Base-by-base conservation (phyloP, 2,113 vertebrate genomes). In the Manacus vitellinus region DNA sequence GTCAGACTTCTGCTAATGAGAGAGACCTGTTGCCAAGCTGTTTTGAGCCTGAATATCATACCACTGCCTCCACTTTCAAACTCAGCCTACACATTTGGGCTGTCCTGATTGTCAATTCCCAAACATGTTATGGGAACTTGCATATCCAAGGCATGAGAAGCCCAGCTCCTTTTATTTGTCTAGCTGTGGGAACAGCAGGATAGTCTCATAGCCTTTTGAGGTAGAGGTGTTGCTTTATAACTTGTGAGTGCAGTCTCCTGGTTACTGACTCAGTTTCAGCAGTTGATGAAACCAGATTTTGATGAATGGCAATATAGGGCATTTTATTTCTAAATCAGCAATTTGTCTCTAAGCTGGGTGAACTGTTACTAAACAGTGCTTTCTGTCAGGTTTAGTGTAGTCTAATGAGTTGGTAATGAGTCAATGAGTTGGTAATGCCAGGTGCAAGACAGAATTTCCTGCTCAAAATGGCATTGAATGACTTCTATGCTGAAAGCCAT, bases 341-440 rank as follows among this genome's bases (percentile, higher is more conserved):
- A 20, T 80, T 79, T 82, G 13, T 47, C 31, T 72, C 19, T 51
- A 51, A 55, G n/a, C 37, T 12, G 27, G 43, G 25, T 83, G 33
- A 76, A 33, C 56, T 41, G 5, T 43, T 22, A 18, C 39, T 74
- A 37, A 79, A 58, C 9, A 10, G 7, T 52, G 39, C 27, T 78
- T 92, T 90, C 27, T 86, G 0, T 49, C 41, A 37, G 46, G 9
- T 35, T 46, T 74, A 66, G 37, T 0, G 0, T 46, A 33, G 39
- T 59, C 24, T 76, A 1, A 8, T 41, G 47, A 67, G 14, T 90
- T 3, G 4, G 39, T 89, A 61, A 59, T 27, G 7, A 4, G 4
- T 56, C 66, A 72, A 8, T 41, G 47, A 74, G 17, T 88, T 3
- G 4, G 43, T 89, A 61, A 63, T 28, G 8, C 5, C 7, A 25